Evolutionary conservation across 2,888 invertebrate species (phyloP), one percentile per base, ranked within the genome.

Genomic region (Chironomus tentans): DNA sequence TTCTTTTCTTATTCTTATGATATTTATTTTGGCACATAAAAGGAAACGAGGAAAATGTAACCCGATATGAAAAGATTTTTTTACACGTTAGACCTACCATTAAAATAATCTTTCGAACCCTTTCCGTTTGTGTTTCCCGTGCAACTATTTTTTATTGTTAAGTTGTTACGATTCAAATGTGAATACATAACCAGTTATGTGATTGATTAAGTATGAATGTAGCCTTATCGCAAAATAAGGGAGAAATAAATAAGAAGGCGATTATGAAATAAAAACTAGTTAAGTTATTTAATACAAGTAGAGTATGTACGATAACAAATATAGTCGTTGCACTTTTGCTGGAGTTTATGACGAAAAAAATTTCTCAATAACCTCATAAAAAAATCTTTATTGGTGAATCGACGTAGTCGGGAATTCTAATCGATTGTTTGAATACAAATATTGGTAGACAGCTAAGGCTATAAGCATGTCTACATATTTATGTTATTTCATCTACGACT

Each of bases 161-260:
- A 38, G 10, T 10, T 38, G 56, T 56, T 56, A 56, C n/a, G 5
- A 15, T 56, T 15, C 56, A 56, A n/a, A 56, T 13, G n/a, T 62
- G 62, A 18, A 62, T 21, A 65, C 24, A 21, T 65, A 24, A 22
- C 3, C 13, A 21, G 24, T 24, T 24, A 22, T 65, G 21, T 24
- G 65, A 24, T 65, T 65, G 24, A 38, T 46, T 15, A 73, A 62
- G 73, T 22, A 50, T 73, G 73, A 62, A 28, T 73, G 10, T 13
- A n/a, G 28, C 61, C 62, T 65, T 62, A 73, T 62, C 73, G 62
- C 46, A 22, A 71, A 70, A 38, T 28, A 68, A 46, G 21, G 56
- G 15, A 56, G n/a, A 7, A 56, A 56, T 56, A 56, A 56, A 18
- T 56, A 15, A 18, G 10, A 4, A 28, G 5, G 38, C 38, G 38